phyloP scores from a whole-genome alignment of 2,888 invertebrate species.

The Tiliacea aurago region DNA sequence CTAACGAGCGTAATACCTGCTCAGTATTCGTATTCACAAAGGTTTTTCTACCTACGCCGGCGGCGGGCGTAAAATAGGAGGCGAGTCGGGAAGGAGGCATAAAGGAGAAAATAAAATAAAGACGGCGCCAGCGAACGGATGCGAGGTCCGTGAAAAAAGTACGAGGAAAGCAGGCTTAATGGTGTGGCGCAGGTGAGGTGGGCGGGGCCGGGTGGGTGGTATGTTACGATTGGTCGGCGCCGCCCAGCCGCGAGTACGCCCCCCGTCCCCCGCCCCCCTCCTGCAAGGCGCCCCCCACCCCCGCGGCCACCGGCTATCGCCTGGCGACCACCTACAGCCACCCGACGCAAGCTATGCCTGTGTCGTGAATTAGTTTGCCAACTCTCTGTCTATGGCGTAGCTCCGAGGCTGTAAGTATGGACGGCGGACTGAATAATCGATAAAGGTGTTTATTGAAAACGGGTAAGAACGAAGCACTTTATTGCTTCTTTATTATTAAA shows the following conservation, averaged over 20 bases:
- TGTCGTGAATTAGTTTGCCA: conserved; percentile 91
- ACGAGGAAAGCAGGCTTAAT: conserved; percentile 88
- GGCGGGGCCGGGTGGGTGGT: conserved; percentile 88
- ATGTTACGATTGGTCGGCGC: conserved; percentile 88
- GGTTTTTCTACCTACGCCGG: conserved; percentile 88
- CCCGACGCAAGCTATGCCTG: conserved; percentile 89
- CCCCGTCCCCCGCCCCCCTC: conserved; percentile 73
- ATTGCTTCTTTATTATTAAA: conserved; percentile 90
- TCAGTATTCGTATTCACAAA: conserved; percentile 90
- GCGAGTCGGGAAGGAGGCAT: conserved; percentile 88
- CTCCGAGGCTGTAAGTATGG: conserved; percentile 89
- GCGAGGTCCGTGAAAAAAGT: conserved; percentile 90
- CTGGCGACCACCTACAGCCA: conserved; percentile 87
- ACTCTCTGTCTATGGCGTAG: conserved; percentile 90
- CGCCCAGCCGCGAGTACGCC: conserved; percentile 88
- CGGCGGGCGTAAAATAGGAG: conserved; percentile 89
- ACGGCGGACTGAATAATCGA: conserved; percentile 90
- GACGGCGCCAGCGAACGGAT: conserved; percentile 89
- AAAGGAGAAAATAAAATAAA: conserved; percentile 91
- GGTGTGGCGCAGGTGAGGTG: conserved; percentile 90
- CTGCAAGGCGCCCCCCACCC: conserved; percentile 70
- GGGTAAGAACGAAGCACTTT: conserved; percentile 89
- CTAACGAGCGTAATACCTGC: conserved; percentile 90
- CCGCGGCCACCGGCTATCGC: conserved; percentile 88
- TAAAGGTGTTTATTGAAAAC: conserved; percentile 91